A percentile compares a stretch with the other conserved stretches of the same genome.
phyloP scores from a whole-genome alignment of 2,113 vertebrate genomes.

The Lepus timidus region DNA sequence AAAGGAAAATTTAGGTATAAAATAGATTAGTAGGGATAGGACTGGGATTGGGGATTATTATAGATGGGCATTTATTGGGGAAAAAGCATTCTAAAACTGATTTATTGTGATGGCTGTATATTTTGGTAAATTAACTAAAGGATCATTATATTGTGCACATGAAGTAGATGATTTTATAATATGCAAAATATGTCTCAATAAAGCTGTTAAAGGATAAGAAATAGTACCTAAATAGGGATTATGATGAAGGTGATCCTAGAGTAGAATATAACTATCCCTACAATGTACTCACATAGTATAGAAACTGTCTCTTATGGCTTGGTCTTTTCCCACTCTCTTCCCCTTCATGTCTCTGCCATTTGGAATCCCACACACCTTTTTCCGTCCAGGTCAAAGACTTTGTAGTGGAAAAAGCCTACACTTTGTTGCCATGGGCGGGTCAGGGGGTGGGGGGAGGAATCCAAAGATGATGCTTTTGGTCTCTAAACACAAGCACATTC shows the following conservation, averaged over 20 bases:
- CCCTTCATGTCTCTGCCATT: constrained; percentile 62
- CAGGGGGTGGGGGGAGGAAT: neutral
- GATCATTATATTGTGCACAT: neutral
- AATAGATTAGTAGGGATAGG: neutral
- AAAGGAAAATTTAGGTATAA: neutral
- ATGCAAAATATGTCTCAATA: constrained; percentile 21
- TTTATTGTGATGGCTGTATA: neutral
- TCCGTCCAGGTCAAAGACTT: constrained; percentile 31
- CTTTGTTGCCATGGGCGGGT: neutral
- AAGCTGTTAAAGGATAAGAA: neutral
- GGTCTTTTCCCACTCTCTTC: constrained; percentile 14
- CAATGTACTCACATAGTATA: neutral
- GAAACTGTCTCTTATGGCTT: too few relatives aligned
- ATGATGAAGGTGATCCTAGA: neutral
- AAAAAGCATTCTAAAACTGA: constrained; percentile 37
- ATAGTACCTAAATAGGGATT: neutral
- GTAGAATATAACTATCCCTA: too few relatives aligned
- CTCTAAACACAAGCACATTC: neutral
- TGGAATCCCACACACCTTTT: constrained; percentile 53
- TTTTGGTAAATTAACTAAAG: constrained; percentile 28
- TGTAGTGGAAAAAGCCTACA: constrained; percentile 8
- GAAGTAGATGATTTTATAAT: neutral
- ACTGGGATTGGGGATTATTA: neutral
- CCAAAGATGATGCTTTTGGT: neutral
- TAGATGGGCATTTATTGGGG: neutral